Evolutionary conservation across 1,140 invertebrate species (phyloP).

Genomic region (Hermatobates lingyangjiaoensis): DNA sequence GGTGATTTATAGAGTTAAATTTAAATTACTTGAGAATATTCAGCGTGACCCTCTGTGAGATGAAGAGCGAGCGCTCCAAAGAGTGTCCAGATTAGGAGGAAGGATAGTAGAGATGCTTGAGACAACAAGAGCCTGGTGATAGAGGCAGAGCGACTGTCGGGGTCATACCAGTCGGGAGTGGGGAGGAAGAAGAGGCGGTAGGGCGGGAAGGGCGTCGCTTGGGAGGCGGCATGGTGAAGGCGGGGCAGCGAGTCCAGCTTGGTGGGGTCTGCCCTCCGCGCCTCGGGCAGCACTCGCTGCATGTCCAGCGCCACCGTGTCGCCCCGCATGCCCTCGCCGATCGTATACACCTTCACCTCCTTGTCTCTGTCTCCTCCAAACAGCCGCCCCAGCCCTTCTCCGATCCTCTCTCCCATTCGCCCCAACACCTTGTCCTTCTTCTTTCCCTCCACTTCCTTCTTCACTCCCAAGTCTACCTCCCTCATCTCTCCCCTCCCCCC

Average conservation of each 20-base stretch:
- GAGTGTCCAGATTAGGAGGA: conserved; percentile 33
- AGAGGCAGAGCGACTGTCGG: neutral
- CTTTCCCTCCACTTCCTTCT: neutral
- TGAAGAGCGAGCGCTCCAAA: conserved; percentile 34
- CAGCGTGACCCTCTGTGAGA: conserved; percentile 34
- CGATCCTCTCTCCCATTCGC: neutral
- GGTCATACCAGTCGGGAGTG: conserved; percentile 10
- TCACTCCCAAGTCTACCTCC: neutral
- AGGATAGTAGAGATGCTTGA: conserved; percentile 28
- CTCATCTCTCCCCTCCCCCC: neutral
- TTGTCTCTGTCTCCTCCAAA: neutral
- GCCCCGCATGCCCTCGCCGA: neutral
- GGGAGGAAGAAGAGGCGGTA: conserved; percentile 13
- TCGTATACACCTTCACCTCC: neutral
- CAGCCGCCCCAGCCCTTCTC: neutral
- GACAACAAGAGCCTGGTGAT: conserved; percentile 22
- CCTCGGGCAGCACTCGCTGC: no score
- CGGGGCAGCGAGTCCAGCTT: neutral
- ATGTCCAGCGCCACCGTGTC: neutral
- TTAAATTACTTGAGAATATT: conserved; percentile 29
- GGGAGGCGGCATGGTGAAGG: conserved; percentile 3
- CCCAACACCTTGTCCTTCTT: neutral
- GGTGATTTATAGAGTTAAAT: no score
- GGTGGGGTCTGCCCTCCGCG: neutral
- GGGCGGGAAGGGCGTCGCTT: conserved; percentile 11